Conservation (phyloP, 2,113 vertebrate genomes). For the Hiodon tergisus region DNA sequence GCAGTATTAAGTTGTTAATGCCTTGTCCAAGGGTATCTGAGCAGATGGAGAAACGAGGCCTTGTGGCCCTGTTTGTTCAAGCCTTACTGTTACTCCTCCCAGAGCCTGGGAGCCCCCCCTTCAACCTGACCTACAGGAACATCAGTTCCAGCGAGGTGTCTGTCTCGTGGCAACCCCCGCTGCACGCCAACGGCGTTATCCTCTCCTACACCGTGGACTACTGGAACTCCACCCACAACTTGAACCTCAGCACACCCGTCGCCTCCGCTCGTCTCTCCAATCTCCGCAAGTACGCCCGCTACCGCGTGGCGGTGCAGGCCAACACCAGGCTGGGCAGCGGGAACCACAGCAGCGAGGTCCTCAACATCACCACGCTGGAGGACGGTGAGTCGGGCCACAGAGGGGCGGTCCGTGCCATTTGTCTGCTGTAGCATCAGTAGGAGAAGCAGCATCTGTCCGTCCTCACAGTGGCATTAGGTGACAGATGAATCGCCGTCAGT, state of each 20-base stretch:
- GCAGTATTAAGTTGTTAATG: no score
- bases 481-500: not conserved
- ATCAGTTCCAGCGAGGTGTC: slow-evolving; percentile 67
- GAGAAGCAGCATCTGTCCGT: not conserved
- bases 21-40: no score
- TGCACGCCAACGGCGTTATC: slow-evolving; percentile 63
- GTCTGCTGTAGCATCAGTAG: not conserved
- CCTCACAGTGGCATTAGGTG: not conserved
- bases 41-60: not conserved
- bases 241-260: slow-evolving; percentile 55
- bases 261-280: slow-evolving; percentile 48
- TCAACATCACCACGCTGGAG: slow-evolving; percentile 71
- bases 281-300: slow-evolving; percentile 63
- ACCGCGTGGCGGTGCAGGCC: slow-evolving; percentile 56
- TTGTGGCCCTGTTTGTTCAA: not conserved
- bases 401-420: not conserved
- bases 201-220: slow-evolving; percentile 62
- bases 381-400: slow-evolving; percentile 56
- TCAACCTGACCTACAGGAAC: slow-evolving; percentile 54
- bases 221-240: slow-evolving; percentile 64
- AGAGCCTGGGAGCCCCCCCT: slow-evolving; percentile 69
- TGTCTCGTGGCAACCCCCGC: slow-evolving; percentile 62
- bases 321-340: slow-evolving; percentile 58
- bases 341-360: slow-evolving; percentile 65
- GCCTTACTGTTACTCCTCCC: slow-evolving; percentile 1